Conservation (phyloP, 2,797 vertebrate species). For the Myiotriccus ornatus region DNA sequence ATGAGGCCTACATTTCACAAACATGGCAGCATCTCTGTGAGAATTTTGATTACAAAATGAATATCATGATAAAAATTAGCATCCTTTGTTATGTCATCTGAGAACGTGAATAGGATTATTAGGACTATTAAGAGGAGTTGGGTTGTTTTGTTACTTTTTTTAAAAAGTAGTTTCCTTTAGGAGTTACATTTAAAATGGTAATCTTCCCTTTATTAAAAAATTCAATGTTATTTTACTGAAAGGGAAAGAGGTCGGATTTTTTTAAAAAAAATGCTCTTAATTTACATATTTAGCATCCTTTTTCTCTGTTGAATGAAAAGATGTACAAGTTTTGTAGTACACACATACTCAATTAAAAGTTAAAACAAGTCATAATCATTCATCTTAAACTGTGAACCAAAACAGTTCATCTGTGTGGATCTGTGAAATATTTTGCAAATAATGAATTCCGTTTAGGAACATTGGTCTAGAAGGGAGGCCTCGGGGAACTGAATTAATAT, state of each 20-base stretch:
- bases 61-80: constrained; percentile 26
- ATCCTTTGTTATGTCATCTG: constrained; percentile 46
- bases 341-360: neutral
- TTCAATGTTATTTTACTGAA: neutral
- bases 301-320: neutral
- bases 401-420: neutral
- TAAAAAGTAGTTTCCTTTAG: neutral
- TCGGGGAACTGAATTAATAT: neutral
- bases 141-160: neutral
- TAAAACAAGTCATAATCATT: neutral
- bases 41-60: constrained; percentile 65
- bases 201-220: neutral
- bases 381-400: neutral
- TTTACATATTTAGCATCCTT: neutral
- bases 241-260: neutral
- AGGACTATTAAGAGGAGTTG: constrained; percentile 6
- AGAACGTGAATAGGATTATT: constrained; percentile 37
- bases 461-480: neutral
- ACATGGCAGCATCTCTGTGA: constrained; percentile 12
- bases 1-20: constrained; percentile 57
- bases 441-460: constrained; percentile 3
- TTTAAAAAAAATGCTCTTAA: neutral
- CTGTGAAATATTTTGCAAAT: constrained; percentile 5
- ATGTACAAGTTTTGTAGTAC: neutral
- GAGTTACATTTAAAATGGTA: neutral